phyloP scores from a whole-genome alignment of 64 coral and sea anemone genomes.

The Montipora cactus region DNA sequence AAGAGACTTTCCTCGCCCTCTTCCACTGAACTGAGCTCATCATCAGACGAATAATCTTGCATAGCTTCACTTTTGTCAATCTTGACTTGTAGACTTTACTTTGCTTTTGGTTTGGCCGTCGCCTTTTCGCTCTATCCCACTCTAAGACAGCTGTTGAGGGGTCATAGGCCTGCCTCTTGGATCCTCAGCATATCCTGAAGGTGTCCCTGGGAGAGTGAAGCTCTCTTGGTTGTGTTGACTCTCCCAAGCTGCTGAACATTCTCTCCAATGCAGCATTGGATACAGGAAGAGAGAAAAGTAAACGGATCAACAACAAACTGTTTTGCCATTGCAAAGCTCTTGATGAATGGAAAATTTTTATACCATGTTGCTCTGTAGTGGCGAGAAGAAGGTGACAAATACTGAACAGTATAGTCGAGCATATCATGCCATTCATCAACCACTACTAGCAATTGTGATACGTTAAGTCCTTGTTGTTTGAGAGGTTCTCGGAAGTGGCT shows the following conservation, averaged over 20 bases:
- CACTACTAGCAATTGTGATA: conserved; percentile 17
- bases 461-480: conserved; percentile 59
- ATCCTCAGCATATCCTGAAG: conserved; percentile 48
- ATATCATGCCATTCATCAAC: conserved; percentile 67
- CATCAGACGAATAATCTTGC: no score
- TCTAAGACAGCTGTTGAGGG: no score
- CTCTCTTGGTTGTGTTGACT: no score
- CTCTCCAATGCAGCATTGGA: conserved; percentile 55
- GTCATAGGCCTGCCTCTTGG: background rate
- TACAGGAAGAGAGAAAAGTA: background rate
- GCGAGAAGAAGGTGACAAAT: conserved; percentile 10
- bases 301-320: background rate
- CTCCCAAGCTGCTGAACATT: conserved; percentile 35
- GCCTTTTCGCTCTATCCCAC: no score
- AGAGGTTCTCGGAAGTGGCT: conserved; percentile 7
- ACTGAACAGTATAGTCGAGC: conserved; percentile 53
- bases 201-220: background rate
- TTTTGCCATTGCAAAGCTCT: no score
- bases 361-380: conserved; percentile 28
- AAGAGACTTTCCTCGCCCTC: no score
- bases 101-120: no score
- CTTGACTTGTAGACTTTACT: no score
- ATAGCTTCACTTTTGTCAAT: no score
- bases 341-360: no score
- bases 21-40: no score